Evolutionary conservation across 2,797 vertebrate species (phyloP).

Genomic region (Myiotriccus ornatus): DNA sequence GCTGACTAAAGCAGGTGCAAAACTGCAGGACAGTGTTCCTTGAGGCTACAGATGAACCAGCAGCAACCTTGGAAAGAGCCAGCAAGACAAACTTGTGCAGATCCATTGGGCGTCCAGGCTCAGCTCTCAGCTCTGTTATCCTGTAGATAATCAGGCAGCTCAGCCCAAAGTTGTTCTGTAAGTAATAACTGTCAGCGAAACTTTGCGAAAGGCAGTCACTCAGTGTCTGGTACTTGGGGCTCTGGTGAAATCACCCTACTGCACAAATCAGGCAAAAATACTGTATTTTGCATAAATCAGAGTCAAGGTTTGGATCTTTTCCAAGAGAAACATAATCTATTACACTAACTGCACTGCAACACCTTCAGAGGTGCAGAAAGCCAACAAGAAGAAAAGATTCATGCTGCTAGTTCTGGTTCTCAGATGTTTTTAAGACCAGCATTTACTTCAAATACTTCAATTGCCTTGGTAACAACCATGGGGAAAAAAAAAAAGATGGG

Average conservation of each 20-base stretch:
- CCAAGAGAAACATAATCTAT: background rate
- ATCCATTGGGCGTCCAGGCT: background rate
- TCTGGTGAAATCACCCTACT: background rate
- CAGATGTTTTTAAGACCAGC: background rate
- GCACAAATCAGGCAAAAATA: background rate
- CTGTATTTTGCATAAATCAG: background rate
- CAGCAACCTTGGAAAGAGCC: background rate
- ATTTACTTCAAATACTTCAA: background rate
- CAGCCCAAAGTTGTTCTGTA: background rate
- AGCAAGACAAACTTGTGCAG: background rate
- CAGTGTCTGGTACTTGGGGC: background rate
- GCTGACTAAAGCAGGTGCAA: background rate
- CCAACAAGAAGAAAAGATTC: background rate
- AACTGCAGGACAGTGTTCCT: background rate
- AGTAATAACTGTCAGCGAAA: background rate
- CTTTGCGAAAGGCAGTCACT: background rate
- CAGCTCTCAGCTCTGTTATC: background rate
- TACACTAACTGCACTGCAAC: background rate
- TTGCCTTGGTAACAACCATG: background rate
- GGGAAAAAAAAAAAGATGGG: background rate
- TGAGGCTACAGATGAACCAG: background rate
- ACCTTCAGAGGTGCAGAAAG: background rate
- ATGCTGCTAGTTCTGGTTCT: background rate
- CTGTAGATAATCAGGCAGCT: background rate
- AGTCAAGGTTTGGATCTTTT: background rate